These are phyloP conservation scores for Eleutherodactylus coqui DNA, from an alignment of 2,797 vertebrate genomes.

Conservation along the genomic window DNA sequence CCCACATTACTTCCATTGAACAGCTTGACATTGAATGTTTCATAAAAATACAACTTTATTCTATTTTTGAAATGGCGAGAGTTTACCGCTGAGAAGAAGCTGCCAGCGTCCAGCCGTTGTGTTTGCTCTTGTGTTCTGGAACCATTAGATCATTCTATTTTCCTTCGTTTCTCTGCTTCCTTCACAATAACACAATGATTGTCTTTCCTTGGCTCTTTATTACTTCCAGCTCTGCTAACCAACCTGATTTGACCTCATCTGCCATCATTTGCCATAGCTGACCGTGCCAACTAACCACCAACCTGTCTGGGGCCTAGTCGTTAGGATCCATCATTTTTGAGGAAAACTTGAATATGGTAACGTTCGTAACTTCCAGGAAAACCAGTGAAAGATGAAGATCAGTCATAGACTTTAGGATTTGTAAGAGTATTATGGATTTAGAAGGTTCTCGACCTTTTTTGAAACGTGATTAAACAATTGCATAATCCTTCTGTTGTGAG, in stretches of 20 bases:
- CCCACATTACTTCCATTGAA: slow-evolving; percentile 70
- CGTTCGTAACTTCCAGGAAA: background rate
- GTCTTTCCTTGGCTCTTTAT: slow-evolving; percentile 57
- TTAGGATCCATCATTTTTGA: background rate
- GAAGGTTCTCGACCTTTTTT: background rate
- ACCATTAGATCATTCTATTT: slow-evolving; percentile 68
- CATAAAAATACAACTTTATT: slow-evolving; percentile 60
- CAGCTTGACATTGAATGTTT: slow-evolving; percentile 77
- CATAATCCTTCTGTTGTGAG: background rate
- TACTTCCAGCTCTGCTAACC: slow-evolving; percentile 67
- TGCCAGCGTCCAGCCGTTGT: slow-evolving; percentile 70
- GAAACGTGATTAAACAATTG: background rate
- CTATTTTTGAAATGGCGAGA: slow-evolving; percentile 53
- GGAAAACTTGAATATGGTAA: slow-evolving; percentile 13
- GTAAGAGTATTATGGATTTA: slow-evolving; percentile 6
- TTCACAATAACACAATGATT: slow-evolving; percentile 70
- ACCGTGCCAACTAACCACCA: slow-evolving; percentile 67
- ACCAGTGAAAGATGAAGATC: background rate
- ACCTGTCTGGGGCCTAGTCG: background rate
- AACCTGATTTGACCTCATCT: slow-evolving; percentile 63
- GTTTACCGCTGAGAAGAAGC: slow-evolving; percentile 74
- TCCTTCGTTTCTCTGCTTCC: slow-evolving; percentile 70
- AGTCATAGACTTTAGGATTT: background rate
- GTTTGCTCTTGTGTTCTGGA: slow-evolving; percentile 70
- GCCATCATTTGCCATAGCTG: slow-evolving; percentile 67